Evolutionary conservation across 2,888 invertebrate species (phyloP), one percentile per base, ranked within the genome.

Genomic region (Panzeria rudis): DNA sequence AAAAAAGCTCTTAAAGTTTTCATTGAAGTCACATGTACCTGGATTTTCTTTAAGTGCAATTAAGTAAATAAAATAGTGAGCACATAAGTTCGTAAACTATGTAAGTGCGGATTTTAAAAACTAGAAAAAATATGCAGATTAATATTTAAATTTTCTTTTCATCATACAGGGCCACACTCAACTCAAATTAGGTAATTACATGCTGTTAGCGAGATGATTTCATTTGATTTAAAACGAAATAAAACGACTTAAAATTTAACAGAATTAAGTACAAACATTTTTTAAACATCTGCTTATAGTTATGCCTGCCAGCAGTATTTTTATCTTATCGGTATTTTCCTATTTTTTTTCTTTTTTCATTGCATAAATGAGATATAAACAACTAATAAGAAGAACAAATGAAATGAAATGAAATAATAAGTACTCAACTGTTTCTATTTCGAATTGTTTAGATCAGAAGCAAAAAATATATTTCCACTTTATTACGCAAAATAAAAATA

Each of bases 391-490:
- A 68, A 64, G 59, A 71, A 79, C 61, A 87, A 85, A 86, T 81
- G 78, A 76, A 83, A 86, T 83, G 79, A 71, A 85, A 85, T 83
- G 38, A 41, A 83, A 76, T 79, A 73, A 79, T 78, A 83, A 80
- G 71, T 66, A 66, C 79, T 83, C 76, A 86, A 86, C 76, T 86
- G 86, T 86, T 86, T 79, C 86, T 69, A 86, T 85, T 82, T 82
- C 52, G 44, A 25, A 80, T 20, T 79, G 68, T 78, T 78, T 71
- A 52, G 41, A 59, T 78, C 9, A 25, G 41, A 47, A 76, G 35
- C 44, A 59, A 54, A 44, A 32, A 50, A 50, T 35, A 62, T 54
- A 80, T 86, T 86, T 80, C 52, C 79, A 80, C 76, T 79, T 76
- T 86, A 80, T 86, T 83, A 80, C 79, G 83, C 76, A 86, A 86